Percentiles rank a stretch among this genome's conserved stretches.
Evolutionary conservation across 2,888 invertebrate species (phyloP).

Genomic region (Chymomyza procnemis): DNA sequence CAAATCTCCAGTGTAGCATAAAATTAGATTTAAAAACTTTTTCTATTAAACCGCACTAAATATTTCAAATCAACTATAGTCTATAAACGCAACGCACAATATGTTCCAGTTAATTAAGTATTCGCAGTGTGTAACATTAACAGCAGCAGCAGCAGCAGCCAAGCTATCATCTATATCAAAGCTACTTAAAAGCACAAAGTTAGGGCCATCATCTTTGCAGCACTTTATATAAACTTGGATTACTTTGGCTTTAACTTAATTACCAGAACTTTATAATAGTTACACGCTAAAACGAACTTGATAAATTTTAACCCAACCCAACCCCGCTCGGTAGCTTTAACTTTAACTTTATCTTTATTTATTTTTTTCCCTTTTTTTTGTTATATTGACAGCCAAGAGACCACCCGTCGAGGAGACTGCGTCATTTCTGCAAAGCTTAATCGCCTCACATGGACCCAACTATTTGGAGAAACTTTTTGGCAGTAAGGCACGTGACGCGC

Average conservation of each 20-base stretch:
- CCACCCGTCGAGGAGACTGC: conserved; percentile 98
- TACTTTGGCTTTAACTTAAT: not conserved
- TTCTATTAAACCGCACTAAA: not conserved
- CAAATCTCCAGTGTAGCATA: too few relatives aligned
- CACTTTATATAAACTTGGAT: not conserved
- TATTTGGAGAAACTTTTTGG: conserved; percentile 98
- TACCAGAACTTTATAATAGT: not conserved
- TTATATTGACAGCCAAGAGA: conserved; percentile 87
- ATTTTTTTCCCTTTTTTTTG: conserved; percentile 15
- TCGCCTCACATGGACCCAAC: conserved; percentile 97
- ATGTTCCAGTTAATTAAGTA: not conserved
- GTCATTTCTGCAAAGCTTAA: conserved; percentile 94
- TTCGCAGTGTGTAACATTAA: too few relatives aligned
- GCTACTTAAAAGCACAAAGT: not conserved
- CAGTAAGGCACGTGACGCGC: conserved; percentile 93
- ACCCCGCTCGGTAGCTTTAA: too few relatives aligned
- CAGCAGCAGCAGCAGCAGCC: too few relatives aligned
- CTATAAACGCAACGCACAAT: not conserved
- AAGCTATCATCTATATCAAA: not conserved
- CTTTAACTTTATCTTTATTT: too few relatives aligned
- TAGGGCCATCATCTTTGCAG: not conserved
- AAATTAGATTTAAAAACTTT: not conserved
- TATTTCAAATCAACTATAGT: not conserved
- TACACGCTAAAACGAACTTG: not conserved
- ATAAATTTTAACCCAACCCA: not conserved